phyloP scores from a whole-genome alignment of 2,888 invertebrate species.

The Romanomermis culicivorax region DNA sequence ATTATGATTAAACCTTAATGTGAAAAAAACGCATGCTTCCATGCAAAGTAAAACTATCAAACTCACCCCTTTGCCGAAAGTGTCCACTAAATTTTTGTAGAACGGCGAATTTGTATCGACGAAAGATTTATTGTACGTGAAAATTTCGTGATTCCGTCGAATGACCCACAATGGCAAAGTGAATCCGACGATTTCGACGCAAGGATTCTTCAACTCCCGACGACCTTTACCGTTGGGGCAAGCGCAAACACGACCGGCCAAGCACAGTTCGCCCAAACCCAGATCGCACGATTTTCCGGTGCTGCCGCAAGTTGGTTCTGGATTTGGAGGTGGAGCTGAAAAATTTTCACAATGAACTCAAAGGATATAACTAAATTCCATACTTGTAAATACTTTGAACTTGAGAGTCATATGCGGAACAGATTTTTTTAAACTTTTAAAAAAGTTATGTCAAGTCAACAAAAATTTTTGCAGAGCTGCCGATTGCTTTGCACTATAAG shows the following conservation, averaged over 20 bases:
- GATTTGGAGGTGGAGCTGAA: slow-evolving; percentile 11
- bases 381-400: background rate
- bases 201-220: slow-evolving; percentile 15
- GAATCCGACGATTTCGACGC: slow-evolving; percentile 14
- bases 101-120: slow-evolving; percentile 19
- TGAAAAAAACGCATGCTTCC: no score
- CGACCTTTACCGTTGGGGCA: slow-evolving; percentile 24
- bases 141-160: slow-evolving; percentile 18
- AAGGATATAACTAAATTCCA: background rate
- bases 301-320: slow-evolving; percentile 20
- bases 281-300: slow-evolving; percentile 16
- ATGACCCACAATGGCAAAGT: slow-evolving; percentile 24
- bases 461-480: no score
- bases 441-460: no score
- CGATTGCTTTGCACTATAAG: no score
- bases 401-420: background rate
- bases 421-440: no score
- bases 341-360: background rate
- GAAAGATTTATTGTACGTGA: slow-evolving; percentile 19
- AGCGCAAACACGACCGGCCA: slow-evolving; percentile 23
- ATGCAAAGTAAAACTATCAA: no score
- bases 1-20: background rate
- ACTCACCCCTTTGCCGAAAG: slow-evolving; percentile 8
- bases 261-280: slow-evolving; percentile 23
- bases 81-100: slow-evolving; percentile 15